Evolutionary conservation across 2,113 vertebrate species (phyloP).

Genomic region (Urocolius indicus): DNA sequence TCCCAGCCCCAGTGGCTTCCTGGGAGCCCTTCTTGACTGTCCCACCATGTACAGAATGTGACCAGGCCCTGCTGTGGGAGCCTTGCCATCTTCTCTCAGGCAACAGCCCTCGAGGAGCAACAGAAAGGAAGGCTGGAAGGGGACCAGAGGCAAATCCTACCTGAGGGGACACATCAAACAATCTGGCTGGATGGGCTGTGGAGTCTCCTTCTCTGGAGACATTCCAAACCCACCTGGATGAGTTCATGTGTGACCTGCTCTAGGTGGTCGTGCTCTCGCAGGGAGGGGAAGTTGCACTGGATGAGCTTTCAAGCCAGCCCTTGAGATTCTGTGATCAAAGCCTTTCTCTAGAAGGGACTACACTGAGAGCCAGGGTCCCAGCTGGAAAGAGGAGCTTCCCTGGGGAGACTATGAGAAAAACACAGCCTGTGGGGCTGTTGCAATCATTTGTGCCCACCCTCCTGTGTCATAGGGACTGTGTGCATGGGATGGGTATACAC

Average conservation of each 20-base stretch:
- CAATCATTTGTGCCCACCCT: neutral
- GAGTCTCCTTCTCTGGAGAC: too few species aligned
- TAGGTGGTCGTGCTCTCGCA: too few species aligned
- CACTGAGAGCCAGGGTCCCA: neutral
- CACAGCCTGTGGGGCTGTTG: neutral
- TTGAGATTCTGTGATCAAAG: too few species aligned
- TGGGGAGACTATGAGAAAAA: neutral
- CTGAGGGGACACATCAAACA: neutral
- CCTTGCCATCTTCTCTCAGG: neutral
- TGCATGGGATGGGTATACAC: neutral
- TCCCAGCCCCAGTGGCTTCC: neutral
- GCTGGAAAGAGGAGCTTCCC: fast-evolving
- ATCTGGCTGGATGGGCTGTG: too few species aligned
- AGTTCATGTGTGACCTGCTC: too few species aligned
- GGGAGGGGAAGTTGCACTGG: too few species aligned
- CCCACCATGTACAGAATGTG: neutral
- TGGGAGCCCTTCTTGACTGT: neutral
- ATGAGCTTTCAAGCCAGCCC: too few species aligned
- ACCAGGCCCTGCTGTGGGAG: neutral
- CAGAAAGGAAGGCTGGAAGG: neutral
- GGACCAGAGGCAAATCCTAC: neutral
- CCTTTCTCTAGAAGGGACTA: neutral
- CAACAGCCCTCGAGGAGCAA: neutral
- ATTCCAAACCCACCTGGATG: too few species aligned
- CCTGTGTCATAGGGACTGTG: neutral